A percentile compares a stretch with the other conserved stretches of the same genome.
phyloP scores from a whole-genome alignment of 2,797 vertebrate genomes.

The Myripristis murdjan region DNA sequence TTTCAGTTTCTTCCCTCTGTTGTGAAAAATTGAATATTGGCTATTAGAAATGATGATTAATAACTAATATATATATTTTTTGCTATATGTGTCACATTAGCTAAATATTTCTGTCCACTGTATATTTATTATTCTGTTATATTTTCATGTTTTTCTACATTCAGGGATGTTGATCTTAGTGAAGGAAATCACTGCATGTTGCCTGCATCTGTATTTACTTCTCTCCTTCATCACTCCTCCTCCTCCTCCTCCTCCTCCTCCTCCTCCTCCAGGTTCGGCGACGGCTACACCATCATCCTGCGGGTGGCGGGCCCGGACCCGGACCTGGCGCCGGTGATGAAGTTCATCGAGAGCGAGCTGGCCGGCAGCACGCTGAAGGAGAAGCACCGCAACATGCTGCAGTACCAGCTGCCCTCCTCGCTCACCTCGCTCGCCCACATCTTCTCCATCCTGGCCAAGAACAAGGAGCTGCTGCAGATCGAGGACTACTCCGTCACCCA shows the following conservation, averaged over 20 bases:
- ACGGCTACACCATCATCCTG: constrained; percentile 97
- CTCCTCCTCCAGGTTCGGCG: constrained; percentile 90
- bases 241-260: background rate
- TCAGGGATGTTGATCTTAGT: too few relatives aligned
- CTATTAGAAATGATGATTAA: too few relatives aligned
- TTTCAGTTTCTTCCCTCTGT: too few relatives aligned
- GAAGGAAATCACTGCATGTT: too few relatives aligned
- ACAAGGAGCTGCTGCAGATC: constrained; percentile 95
- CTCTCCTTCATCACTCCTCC: background rate
- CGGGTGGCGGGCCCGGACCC: constrained; percentile 93
- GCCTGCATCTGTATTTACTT: background rate
- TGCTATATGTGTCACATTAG: too few relatives aligned
- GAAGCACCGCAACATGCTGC: constrained; percentile 97
- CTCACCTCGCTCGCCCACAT: constrained; percentile 95
- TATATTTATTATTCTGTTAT: too few relatives aligned
- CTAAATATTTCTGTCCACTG: too few relatives aligned
- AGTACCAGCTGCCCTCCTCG: constrained; percentile 95
- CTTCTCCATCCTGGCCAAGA: constrained; percentile 94
- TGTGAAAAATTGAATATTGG: too few relatives aligned
- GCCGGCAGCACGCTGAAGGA: constrained; percentile 95
- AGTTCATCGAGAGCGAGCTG: constrained; percentile 92
- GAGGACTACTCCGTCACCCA: constrained; percentile 99
- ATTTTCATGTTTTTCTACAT: too few relatives aligned
- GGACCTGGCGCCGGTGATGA: constrained; percentile 92
- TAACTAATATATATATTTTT: too few relatives aligned